Evolutionary conservation across 2,888 invertebrate species (phyloP).

Genomic region (Megamerina dolium): DNA sequence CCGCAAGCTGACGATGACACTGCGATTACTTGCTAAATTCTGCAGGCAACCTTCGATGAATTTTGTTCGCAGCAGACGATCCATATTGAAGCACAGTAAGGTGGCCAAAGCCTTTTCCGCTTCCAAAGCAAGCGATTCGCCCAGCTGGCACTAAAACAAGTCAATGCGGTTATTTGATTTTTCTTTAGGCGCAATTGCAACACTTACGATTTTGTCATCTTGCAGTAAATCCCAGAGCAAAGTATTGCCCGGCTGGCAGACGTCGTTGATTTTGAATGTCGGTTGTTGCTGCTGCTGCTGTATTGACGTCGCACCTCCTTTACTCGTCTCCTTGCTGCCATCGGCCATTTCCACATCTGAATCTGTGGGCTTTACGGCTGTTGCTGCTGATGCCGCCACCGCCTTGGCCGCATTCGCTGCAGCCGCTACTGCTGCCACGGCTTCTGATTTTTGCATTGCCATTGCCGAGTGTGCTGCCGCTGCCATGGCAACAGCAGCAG

Average conservation of each 20-base stretch:
- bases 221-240: slow-evolving; percentile 90
- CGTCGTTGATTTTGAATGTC: slow-evolving; percentile 53
- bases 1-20: slow-evolving; percentile 83
- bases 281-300: slow-evolving; percentile 28
- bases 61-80: slow-evolving; percentile 83
- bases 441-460: slow-evolving; percentile 36
- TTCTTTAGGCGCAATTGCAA: too few relatives aligned
- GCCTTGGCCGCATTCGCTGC: slow-evolving; percentile 37
- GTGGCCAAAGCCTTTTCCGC: slow-evolving; percentile 90
- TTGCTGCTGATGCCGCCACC: slow-evolving; percentile 29
- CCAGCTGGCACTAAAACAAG: slow-evolving; percentile 64
- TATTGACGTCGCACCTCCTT: slow-evolving; percentile 21
- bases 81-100: slow-evolving; percentile 82
- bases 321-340: slow-evolving; percentile 14
- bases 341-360: slow-evolving; percentile 33
- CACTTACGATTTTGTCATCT: slow-evolving; percentile 77
- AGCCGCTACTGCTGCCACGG: slow-evolving; percentile 36
- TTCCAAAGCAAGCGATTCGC: slow-evolving; percentile 86
- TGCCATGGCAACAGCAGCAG: slow-evolving; percentile 41
- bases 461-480: slow-evolving; percentile 42
- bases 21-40: slow-evolving; percentile 81
- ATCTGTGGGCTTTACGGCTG: slow-evolving; percentile 29
- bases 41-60: slow-evolving; percentile 92
- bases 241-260: slow-evolving; percentile 87
- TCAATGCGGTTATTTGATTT: too few relatives aligned